These are phyloP conservation scores for human DNA, from an alignment of 2,113 vertebrate genomes.

Conservation along the genomic window GRCh38 chr7:27729501-27730000, in stretches of 20 bases:
- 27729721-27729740: not conserved
- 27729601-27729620: not conserved
- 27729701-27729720: not conserved
- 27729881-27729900: not conserved
- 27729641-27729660: not conserved
- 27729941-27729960: not conserved
- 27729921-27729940: not conserved
- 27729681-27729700: not conserved
- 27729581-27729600: not conserved
- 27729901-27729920: not conserved
- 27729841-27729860: not conserved
- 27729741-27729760: not conserved
- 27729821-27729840: conserved; percentile 1
- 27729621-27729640: not conserved
- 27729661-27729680: not conserved
- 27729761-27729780: not conserved
- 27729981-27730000: not conserved
- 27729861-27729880: not conserved
- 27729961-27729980: not conserved
- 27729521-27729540: not conserved
- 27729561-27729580: not conserved
- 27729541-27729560: not conserved
- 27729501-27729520: not conserved
- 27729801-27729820: not conserved
- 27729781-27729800: not conserved